Evolutionary conservation across 2,113 vertebrate genomes (phyloP), one percentile per base, ranked within the genome.

Genomic region (Osmerus eperlanus): DNA sequence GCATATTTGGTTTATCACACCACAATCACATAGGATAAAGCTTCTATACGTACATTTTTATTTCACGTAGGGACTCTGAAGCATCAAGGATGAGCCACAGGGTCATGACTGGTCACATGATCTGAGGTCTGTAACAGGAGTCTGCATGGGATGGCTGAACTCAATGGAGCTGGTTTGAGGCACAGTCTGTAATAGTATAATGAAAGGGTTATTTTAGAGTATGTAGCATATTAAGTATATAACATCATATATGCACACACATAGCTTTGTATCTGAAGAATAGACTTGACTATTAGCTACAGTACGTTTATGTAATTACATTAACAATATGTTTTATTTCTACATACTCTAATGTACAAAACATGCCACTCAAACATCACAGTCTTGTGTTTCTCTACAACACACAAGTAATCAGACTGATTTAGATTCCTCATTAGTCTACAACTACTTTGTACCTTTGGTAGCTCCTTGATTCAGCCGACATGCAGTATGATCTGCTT

Each of bases 91-190:
- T 94, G 92, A 86, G 89, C 92, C 93, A 91, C 92, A 89, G 68
- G 88, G 90, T 95, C 95, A 96, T 96, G 87, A 92, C 94, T 95
- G 93, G 84, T 92, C 82, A 86, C 88, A 84, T 78, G 74, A 89
- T 87, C 89, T 86, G 76, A 86, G 85, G 84, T 93, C 89, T 66
- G 86, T 98, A 96, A 97, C 94, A 91, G 85, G 87, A 93, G 93
- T 96, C 96, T 96, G 94, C 97, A 99, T 98, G 95, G 73, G 52
- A 75, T 87, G 95, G 91, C 81, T 95, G 95, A 94, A 95, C 94
- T 77, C 81, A 88, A 68, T 36, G 83, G 86, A 88, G 87, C 18
- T 73, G 55, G 65, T 15, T 47, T 5, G 67, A 67, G 3, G 1
- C 16, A 67, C 53, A 62, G 16, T 41, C n/a, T 16, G 3, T 12